A percentile compares a stretch with the other conserved stretches of the same genome.
phyloP scores from a whole-genome alignment of 2,113 vertebrate genomes.

The Odobenus rosmarus region DNA sequence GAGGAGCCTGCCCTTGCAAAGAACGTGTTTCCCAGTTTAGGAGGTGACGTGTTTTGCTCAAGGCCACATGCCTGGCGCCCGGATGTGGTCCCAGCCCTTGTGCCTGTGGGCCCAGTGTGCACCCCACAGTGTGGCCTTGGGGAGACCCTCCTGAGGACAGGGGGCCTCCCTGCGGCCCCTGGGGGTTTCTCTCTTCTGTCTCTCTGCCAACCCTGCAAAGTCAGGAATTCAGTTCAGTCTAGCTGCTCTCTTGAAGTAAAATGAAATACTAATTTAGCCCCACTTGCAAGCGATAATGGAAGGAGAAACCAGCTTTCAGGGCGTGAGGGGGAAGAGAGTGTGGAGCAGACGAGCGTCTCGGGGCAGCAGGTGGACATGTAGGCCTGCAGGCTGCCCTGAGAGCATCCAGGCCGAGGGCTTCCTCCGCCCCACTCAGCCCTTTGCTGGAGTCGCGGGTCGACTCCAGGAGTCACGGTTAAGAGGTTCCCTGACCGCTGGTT shows the following conservation, averaged over 20 bases:
- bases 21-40: rapidly evolving
- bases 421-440: rapidly evolving
- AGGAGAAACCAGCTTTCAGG: not conserved
- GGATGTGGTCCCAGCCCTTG: not conserved
- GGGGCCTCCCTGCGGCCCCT: not conserved
- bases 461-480: not conserved
- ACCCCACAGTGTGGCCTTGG: not conserved
- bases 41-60: no score
- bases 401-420: rapidly evolving
- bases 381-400: not conserved
- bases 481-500: not conserved
- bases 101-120: rapidly evolving
- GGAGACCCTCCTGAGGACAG: not conserved
- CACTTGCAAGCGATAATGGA: not conserved
- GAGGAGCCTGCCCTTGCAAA: no score
- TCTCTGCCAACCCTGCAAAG: not conserved
- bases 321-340: not conserved
- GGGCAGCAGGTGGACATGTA: no score
- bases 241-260: not conserved
- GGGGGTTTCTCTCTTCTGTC: not conserved
- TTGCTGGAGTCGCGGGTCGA: rapidly evolving
- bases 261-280: not conserved
- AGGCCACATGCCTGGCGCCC: not conserved
- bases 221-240: no score
- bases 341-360: rapidly evolving